A percentile compares a stretch with the other conserved stretches of the same genome.
Evolutionary conservation across 2,888 invertebrate species (phyloP).

Genomic region (Thelaira solivaga): DNA sequence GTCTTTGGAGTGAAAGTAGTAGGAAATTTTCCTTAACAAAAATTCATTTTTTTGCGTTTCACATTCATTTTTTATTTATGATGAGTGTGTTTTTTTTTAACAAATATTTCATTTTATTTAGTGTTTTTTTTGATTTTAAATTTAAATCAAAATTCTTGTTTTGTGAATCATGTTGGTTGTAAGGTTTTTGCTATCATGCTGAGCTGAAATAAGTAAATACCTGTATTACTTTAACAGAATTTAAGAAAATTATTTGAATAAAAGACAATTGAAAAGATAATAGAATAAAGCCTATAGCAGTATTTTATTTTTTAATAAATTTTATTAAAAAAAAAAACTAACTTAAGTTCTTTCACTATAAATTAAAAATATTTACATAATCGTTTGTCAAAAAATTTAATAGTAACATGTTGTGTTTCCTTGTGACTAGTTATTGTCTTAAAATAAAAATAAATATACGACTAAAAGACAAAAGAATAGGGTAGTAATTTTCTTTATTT

Average conservation of each 20-base stretch:
- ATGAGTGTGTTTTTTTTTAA: constrained; percentile 42
- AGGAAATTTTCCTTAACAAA: constrained; percentile 23
- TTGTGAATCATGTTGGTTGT: constrained; percentile 17
- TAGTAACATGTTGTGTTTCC: constrained; percentile 13
- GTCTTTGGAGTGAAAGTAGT: not conserved
- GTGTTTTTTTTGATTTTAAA: not conserved
- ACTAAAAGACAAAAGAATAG: no score
- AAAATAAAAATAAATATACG: no score
- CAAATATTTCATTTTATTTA: not conserved
- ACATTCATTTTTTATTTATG: constrained; percentile 55
- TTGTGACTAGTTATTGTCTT: not conserved
- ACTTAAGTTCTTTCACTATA: no score
- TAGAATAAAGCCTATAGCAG: no score
- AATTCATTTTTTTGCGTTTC: constrained; percentile 25
- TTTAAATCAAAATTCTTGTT: constrained; percentile 39
- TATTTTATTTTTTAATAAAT: no score
- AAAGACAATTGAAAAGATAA: no score
- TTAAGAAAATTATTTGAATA: no score
- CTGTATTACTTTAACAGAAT: no score
- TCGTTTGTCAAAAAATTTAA: constrained; percentile 10
- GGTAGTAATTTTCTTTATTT: no score
- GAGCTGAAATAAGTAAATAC: no score
- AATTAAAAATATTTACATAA: constrained; percentile 4
- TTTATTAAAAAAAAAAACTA: no score
- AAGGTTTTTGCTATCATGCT: constrained; percentile 24